Percentiles rank a stretch among this genome's conserved stretches.
These are phyloP conservation scores for Armadillidium nasatum DNA, from an alignment of 1,140 invertebrate genomes.

Conservation along the genomic window DNA sequence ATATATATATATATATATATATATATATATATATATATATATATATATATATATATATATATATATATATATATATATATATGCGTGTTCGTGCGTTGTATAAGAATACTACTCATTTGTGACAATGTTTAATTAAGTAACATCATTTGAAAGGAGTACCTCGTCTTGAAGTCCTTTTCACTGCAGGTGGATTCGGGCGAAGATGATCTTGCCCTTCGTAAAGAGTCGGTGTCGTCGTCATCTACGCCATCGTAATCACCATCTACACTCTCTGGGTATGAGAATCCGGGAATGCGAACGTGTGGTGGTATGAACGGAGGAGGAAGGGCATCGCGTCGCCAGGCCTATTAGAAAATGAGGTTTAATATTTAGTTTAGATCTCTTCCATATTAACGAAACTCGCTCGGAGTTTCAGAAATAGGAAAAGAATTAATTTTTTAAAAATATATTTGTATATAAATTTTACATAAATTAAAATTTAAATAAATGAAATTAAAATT, in stretches of 20 bases:
- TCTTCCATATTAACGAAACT: background rate
- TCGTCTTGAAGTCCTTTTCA: conserved; percentile 76
- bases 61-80: too few relatives aligned
- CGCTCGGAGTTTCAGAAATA: too few relatives aligned
- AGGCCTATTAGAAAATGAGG: conserved; percentile 18
- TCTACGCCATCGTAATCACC: conserved; percentile 50
- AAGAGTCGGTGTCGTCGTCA: conserved; percentile 33
- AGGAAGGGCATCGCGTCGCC: conserved; percentile 25
- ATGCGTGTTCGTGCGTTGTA: too few relatives aligned
- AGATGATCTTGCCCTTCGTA: conserved; percentile 44
- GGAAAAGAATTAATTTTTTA: too few relatives aligned
- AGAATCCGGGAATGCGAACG: conserved; percentile 23
- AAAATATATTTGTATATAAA: too few relatives aligned
- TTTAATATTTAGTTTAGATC: background rate
- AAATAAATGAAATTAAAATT: too few relatives aligned
- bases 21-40: too few relatives aligned
- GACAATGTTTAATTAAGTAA: too few relatives aligned
- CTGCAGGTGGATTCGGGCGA: conserved; percentile 72
- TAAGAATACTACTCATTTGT: too few relatives aligned
- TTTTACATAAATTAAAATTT: too few relatives aligned
- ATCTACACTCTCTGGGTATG: conserved; percentile 5
- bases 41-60: too few relatives aligned
- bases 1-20: too few relatives aligned
- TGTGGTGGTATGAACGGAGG: conserved; percentile 22
- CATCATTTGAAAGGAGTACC: conserved; percentile 43